Base-by-base conservation (phyloP, 2,113 vertebrate species). In the Ailurus styani region DNA sequence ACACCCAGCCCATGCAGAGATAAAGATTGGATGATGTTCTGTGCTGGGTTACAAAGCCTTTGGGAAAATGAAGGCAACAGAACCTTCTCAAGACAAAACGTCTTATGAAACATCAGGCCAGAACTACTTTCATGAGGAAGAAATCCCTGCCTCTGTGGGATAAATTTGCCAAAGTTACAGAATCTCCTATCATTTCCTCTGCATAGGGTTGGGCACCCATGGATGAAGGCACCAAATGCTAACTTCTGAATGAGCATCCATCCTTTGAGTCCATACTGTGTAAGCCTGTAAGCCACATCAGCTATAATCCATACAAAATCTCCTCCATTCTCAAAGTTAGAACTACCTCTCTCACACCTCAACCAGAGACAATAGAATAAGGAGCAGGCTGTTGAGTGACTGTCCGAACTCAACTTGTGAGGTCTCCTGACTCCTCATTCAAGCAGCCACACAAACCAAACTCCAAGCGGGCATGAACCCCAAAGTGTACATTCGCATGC, bases 381-480 rank as follows among this genome's bases (percentile, higher is more conserved):
- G 27, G 2, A 2, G 9, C 6, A 37, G 14, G 10, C 31, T 40
- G 0, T 29, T 42, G 15, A 13, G 13, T 27, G 47, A 15, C 2
- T 2, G 1, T 64, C 12, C 6, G 23, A 54, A 5, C 18, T 47
- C 47, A 13, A 40, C 23, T n/a, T 75, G 62, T 31, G 12, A 90
- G 82, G 54, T 47, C 25, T 13, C 42, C 20, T 6, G 42, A 29
- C 34, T 72, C 54, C 10, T 84, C 85, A 25, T 18, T 37, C 50
- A 77, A 45, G 42, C 37, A 47, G 13, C 23, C 91, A 25, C 34
- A 34, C 10, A 31, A n/a, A 45, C 1, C 7, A 66, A 14, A 13
- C 21, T 55, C 55, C 11, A 42, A 42, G 23, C 2, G 7, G 4
- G 7, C 1, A 2, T 34, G 1, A 64, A 60, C 5, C 37, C 1